These are phyloP conservation scores for Nycteola revayana DNA, from an alignment of 2,888 invertebrate genomes.

Conservation along the genomic window DNA sequence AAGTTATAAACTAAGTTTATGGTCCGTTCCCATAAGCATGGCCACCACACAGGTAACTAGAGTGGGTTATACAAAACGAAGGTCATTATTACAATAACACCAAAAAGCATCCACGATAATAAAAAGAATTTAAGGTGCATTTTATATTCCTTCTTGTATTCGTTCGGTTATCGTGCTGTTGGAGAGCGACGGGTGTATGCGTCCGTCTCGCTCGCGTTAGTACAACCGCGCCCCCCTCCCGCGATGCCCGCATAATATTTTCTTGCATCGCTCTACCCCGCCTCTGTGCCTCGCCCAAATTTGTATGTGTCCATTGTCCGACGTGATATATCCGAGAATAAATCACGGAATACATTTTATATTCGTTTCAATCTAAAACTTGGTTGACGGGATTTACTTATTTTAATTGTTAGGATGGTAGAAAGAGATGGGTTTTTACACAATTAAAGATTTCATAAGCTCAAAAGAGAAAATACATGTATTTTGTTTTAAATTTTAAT, in stretches of 20 bases:
- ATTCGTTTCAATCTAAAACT: too few species aligned
- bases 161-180: slow-evolving; percentile 55
- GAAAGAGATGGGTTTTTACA: too few species aligned
- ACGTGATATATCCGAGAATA: too few species aligned
- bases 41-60: background rate
- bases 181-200: slow-evolving; percentile 30
- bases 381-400: too few species aligned
- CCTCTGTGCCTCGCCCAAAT: slow-evolving; percentile 64
- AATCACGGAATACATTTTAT: too few species aligned
- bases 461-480: too few species aligned
- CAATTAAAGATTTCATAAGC: too few species aligned
- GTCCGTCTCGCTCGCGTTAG: slow-evolving; percentile 39
- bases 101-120: slow-evolving; percentile 47
- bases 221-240: slow-evolving; percentile 34
- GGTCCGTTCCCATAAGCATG: too few species aligned
- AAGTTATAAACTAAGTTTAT: too few species aligned
- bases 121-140: slow-evolving; percentile 62
- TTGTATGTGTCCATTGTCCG: slow-evolving; percentile 58
- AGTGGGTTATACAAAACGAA: slow-evolving; percentile 37
- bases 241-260: slow-evolving; percentile 56
- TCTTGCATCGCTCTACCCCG: slow-evolving; percentile 66
- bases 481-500: too few species aligned
- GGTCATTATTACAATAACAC: slow-evolving; percentile 52
- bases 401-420: too few species aligned
- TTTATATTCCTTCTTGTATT: slow-evolving; percentile 62